Conservation (phyloP, 2,113 vertebrate species). For the Puntigrus tetrazona region DNA sequence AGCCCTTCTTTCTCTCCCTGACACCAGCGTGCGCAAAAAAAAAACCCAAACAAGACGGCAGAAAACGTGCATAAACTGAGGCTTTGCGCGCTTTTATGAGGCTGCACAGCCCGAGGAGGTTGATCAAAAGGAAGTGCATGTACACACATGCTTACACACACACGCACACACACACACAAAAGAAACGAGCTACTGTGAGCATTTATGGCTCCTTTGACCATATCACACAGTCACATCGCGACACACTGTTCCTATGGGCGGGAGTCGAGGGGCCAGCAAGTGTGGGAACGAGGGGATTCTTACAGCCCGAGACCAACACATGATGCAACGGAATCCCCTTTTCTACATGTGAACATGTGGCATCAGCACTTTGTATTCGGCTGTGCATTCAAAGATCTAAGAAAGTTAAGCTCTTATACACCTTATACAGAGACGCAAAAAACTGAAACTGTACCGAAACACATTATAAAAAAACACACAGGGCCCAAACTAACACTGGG, state of each 20-base stretch:
- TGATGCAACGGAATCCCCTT: constrained; percentile 22
- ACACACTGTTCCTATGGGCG: constrained; percentile 5
- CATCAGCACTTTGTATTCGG: too few species aligned
- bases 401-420: background rate
- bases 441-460: background rate
- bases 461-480: background rate
- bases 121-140: constrained; percentile 39
- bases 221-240: background rate
- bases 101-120: constrained; percentile 5
- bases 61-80: background rate
- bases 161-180: background rate
- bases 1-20: background rate
- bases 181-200: background rate
- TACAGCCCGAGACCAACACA: background rate
- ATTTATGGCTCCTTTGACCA: background rate
- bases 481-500: background rate
- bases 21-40: background rate
- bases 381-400: background rate
- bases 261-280: background rate
- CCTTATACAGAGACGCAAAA: background rate
- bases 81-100: background rate
- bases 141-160: constrained; percentile 20
- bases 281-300: background rate
- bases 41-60: background rate
- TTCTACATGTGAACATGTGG: background rate